A percentile compares a stretch with the other conserved stretches of the same genome.
Conservation (phyloP, 2,797 vertebrate species). For the Morelia viridis region DNA sequence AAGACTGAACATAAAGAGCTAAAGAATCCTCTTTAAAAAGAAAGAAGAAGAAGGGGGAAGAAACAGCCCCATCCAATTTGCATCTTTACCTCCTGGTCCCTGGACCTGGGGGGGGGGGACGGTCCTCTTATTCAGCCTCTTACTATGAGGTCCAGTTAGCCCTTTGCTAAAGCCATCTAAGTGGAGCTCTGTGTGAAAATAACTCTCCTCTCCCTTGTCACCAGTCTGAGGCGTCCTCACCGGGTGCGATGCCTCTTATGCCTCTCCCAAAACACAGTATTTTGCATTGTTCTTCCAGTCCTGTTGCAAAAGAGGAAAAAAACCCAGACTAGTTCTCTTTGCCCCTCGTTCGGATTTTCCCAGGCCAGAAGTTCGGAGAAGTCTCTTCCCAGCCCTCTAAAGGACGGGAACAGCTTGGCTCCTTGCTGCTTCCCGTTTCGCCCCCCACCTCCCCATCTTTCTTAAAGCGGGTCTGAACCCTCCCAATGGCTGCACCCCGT, state of each 20-base stretch:
- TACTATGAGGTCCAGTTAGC: background rate
- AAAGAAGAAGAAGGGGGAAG: background rate
- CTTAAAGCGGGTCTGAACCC: background rate
- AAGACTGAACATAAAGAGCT: background rate
- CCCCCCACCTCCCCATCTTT: background rate
- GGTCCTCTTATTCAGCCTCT: background rate
- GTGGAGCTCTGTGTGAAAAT: no score
- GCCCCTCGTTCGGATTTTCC: no score
- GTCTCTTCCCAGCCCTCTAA: background rate
- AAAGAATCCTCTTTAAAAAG: background rate
- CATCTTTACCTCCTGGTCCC: background rate
- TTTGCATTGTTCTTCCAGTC: background rate
- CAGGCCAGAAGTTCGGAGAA: no score
- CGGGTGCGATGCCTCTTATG: background rate
- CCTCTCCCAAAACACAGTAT: no score
- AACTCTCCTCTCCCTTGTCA: background rate
- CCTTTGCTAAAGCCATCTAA: background rate
- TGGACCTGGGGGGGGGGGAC: background rate
- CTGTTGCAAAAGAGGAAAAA: background rate
- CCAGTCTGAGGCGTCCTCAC: background rate
- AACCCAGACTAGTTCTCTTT: background rate
- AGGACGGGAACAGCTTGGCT: background rate
- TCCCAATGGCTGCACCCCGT: no score
- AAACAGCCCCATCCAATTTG: background rate
- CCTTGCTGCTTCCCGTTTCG: background rate